These are phyloP conservation scores for Anas platyrhynchos DNA, from an alignment of 2,113 vertebrate genomes.

Conservation along the genomic window DNA sequence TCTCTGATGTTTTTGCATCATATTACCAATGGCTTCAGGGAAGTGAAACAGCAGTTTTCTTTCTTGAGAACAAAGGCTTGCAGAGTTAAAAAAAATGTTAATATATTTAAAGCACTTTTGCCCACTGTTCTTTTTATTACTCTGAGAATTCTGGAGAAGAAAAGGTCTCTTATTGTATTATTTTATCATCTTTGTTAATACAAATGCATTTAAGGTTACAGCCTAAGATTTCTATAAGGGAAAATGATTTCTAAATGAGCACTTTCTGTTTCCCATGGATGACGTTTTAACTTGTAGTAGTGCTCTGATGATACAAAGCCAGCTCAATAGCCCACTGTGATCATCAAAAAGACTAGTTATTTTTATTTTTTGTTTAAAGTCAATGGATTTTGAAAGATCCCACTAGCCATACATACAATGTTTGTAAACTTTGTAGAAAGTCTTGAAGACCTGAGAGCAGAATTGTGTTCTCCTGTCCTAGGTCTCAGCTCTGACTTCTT, in stretches of 20 bases:
- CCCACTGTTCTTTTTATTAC: slow-evolving; percentile 69
- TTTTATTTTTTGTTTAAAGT: neutral
- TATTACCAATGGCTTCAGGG: slow-evolving; percentile 85
- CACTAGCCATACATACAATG: too few species aligned
- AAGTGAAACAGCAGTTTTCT: slow-evolving; percentile 78
- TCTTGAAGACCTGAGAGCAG: neutral
- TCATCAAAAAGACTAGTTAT: neutral
- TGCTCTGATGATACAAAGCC: neutral
- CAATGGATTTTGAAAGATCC: neutral
- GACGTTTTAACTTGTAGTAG: neutral
- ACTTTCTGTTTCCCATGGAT: neutral
- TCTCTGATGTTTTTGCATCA: slow-evolving; percentile 84
- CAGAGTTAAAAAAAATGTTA: slow-evolving; percentile 66
- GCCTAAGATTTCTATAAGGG: neutral
- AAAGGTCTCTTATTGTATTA: slow-evolving; percentile 66
- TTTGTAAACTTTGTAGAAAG: neutral
- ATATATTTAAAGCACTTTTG: slow-evolving; percentile 74
- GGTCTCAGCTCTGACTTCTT: neutral
- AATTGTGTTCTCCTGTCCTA: neutral
- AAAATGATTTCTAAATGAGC: neutral
- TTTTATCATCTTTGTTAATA: slow-evolving; percentile 60
- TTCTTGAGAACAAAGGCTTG: slow-evolving; percentile 81
- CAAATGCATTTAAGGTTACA: slow-evolving; percentile 62
- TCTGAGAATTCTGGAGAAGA: slow-evolving; percentile 58
- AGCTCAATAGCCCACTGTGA: neutral